phyloP scores from a whole-genome alignment of 1,140 invertebrate species.

The Mercenaria mercenaria region DNA sequence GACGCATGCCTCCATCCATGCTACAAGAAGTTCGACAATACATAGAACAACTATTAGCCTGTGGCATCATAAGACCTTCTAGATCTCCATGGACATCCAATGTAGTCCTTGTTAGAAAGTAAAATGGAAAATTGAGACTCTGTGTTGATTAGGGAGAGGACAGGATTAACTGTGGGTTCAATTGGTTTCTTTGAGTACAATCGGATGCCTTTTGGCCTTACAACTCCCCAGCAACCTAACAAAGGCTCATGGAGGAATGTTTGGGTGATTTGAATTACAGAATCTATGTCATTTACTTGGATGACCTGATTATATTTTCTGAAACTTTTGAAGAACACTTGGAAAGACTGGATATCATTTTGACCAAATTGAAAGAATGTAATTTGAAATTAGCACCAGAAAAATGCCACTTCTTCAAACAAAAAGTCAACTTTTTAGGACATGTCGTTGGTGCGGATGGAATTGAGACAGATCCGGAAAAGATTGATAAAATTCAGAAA shows the following conservation, averaged over 20 bases:
- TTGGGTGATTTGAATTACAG: constrained; percentile 54
- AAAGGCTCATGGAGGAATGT: constrained; percentile 72
- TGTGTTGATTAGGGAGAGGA: constrained; percentile 86
- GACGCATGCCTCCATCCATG: constrained; percentile 53
- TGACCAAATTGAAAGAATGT: constrained; percentile 30
- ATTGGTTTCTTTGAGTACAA: constrained; percentile 64
- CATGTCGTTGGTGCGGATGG: constrained; percentile 73
- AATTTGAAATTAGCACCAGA: constrained; percentile 56
- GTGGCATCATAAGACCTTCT: constrained; percentile 31
- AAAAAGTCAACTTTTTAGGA: constrained; percentile 70
- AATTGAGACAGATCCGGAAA: constrained; percentile 72
- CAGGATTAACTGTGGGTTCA: constrained; percentile 69
- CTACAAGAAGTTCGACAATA: constrained; percentile 42
- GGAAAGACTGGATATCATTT: constrained; percentile 46
- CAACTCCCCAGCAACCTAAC: constrained; percentile 69
- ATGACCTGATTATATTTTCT: constrained; percentile 32
- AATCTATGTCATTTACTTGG: constrained; percentile 54
- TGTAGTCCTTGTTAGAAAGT: constrained; percentile 55
- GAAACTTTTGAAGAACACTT: constrained; percentile 60
- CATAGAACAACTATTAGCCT: not conserved
- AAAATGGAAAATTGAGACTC: constrained; percentile 70
- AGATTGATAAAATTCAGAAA: constrained; percentile 75
- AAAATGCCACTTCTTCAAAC: constrained; percentile 83
- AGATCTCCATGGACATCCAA: constrained; percentile 38
- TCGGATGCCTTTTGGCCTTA: constrained; percentile 59